Evolutionary conservation across 2,888 invertebrate species (phyloP), one percentile per base, ranked within the genome.

Genomic region (Plebejus melissa): DNA sequence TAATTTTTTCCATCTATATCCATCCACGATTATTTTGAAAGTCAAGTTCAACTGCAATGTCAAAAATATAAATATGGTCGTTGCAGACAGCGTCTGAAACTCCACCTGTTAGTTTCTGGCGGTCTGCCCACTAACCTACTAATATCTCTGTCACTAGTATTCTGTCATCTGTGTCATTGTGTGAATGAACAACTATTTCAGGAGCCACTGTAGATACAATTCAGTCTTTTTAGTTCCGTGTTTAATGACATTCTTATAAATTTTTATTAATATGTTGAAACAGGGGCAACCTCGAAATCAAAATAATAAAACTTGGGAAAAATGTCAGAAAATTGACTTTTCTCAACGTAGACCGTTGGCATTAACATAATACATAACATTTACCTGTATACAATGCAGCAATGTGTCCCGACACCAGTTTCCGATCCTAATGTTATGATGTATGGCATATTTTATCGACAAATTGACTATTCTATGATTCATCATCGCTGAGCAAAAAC

Each of bases 51-150:
- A 72, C 2, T 72, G 72, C 54, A 72, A 72, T 54, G 72, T 54
- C 16, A 72, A 28, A 22, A 65, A 6, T 54, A 70, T 50, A 28
- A 72, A 72, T 72, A 72, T 72, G 46, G 50, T 9, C 22, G 22
- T 22, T 4, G 46, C 71, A 71, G 71, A 71, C 71, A 41, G 46
- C 71, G 71, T 71, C 71, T 41, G 22, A 74, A 74, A 41, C 36
- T 75, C 58, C 78, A 79, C 78, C 81, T 79, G 81, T 76, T 76
- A 69, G 72, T 7, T 75, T 76, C 80, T 81, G 82, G 82, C 81
- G 74, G 50, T 7, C 16, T 74, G 79, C 80, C 82, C 79, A 77
- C 69, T 74, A 76, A 72, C 71, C 74, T 54, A 70, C 36, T 76
- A 77, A 69, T 74, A 77, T 74, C 76, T 79, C 78, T 80, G 77